Base-by-base conservation (phyloP, 2,888 invertebrate species). In the Leucophenga maculata region DNA sequence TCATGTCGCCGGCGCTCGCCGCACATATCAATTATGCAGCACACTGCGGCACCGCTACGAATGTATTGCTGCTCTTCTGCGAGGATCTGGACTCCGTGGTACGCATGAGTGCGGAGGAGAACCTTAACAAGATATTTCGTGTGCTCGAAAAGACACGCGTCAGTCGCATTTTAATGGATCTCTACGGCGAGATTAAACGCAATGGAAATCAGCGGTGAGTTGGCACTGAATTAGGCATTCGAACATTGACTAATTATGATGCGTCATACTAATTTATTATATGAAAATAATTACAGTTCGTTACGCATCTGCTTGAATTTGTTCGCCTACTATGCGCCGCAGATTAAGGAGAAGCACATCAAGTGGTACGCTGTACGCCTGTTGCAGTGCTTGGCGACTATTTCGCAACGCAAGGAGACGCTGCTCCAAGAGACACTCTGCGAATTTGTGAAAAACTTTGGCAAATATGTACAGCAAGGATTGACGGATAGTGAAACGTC, bases 141-240 rank as follows among this genome's bases (percentile, higher is more conserved):
- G 91, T 91, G 8, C 88, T 93, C 81, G 90, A 92, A 75, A 93
- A 93, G 83, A 91, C 91, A 20, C 92, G 93, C 76, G 91, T 94
- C 13, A 92, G 93, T 31, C 92, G 94, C 81, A 91, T 96, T 68
- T 93, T 94, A 82, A 92, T 94, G 82, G 95, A 95, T 87, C 89
- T 96, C 55, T 95, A 94, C 84, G 93, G 94, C 77, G 95, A 94
- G 89, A 94, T 96, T 57, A 94, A 94, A 86, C 93, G 93, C 83
- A 95, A 95, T 88, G 94, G 94, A 3, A 89, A 89, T 74, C 87
- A 88, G 67, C 81, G 87, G 88, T 88, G 71, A 66, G 78, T 44
- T 26, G 26, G 26, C 26, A 26, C 2, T 26, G 26, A 31, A 11
- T 3, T 14, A 6, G 20, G 3, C 9, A 14, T 3, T 0, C 13